A percentile compares a stretch with the other conserved stretches of the same genome.
These are phyloP conservation scores for Peromyscus eremicus DNA, from an alignment of 2,797 vertebrate genomes.

Conservation along the genomic window DNA sequence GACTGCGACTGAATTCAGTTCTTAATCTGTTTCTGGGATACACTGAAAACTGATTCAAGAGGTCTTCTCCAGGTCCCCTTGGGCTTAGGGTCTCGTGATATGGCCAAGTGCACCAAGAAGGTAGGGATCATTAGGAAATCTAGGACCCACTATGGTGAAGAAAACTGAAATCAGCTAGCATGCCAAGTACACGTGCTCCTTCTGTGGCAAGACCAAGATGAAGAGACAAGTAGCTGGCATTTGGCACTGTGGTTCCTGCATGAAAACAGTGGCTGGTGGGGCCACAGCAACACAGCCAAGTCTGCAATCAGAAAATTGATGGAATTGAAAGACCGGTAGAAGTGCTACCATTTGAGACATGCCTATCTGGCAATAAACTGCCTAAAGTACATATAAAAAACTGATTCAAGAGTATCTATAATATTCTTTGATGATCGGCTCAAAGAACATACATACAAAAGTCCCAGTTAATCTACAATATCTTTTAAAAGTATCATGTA, in stretches of 20 bases:
- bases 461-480: neutral
- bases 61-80: neutral
- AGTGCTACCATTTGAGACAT: neutral
- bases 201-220: neutral
- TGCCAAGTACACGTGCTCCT: neutral
- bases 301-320: neutral
- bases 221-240: neutral
- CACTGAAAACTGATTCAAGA: too few species aligned
- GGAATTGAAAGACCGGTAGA: neutral
- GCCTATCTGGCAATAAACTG: neutral
- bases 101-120: neutral
- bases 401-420: neutral
- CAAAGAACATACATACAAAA: neutral
- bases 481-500: conserved; percentile 12
- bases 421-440: conserved; percentile 11
- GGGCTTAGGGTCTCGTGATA: neutral
- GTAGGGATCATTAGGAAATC: neutral
- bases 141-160: neutral
- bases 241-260: neutral
- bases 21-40: neutral
- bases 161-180: neutral
- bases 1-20: neutral
- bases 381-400: neutral
- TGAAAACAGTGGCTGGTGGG: neutral
- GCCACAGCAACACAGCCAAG: neutral